These are phyloP conservation scores for Campoplex capitator DNA, from an alignment of 2,888 invertebrate species.

Conservation along the genomic window DNA sequence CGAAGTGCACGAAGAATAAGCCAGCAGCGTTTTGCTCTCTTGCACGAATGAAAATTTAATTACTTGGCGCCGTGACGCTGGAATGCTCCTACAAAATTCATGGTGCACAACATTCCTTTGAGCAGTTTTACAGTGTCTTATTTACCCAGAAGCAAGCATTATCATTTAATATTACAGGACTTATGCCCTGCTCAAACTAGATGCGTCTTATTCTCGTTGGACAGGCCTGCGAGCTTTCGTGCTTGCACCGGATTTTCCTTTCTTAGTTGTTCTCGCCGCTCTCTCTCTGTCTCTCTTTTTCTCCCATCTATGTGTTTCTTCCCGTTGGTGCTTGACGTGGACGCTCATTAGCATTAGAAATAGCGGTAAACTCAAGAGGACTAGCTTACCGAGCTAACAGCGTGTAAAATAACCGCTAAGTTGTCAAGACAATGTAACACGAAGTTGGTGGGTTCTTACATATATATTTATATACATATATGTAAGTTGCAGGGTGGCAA, in stretches of 20 bases:
- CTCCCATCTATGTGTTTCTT: slow-evolving; percentile 14
- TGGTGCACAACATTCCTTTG: not conserved
- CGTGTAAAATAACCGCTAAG: slow-evolving; percentile 85
- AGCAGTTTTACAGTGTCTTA: not conserved
- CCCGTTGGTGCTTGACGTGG: slow-evolving; percentile 37
- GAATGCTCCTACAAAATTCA: not conserved
- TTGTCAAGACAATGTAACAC: slow-evolving; percentile 83
- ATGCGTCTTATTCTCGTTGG: slow-evolving; percentile 10
- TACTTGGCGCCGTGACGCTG: not conserved
- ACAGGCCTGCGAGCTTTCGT: slow-evolving; percentile 35
- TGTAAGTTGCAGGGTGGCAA: slow-evolving; percentile 33
- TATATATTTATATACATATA: not conserved
- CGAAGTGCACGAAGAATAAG: not conserved
- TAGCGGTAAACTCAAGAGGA: slow-evolving; percentile 82
- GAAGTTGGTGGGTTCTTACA: slow-evolving; percentile 31
- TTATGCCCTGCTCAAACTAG: slow-evolving; percentile 1
- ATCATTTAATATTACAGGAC: not conserved
- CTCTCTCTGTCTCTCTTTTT: slow-evolving; percentile 8
- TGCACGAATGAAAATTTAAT: slow-evolving; percentile 9
- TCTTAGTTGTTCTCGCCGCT: slow-evolving; percentile 39
- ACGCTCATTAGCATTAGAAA: slow-evolving; percentile 83
- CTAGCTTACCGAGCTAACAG: slow-evolving; percentile 84
- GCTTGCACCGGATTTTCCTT: slow-evolving; percentile 45
- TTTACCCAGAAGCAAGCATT: not conserved
- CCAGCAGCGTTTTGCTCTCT: not conserved